These are phyloP conservation scores for Clitarchus hookeri DNA, from an alignment of 2,888 invertebrate species.

Conservation along the genomic window DNA sequence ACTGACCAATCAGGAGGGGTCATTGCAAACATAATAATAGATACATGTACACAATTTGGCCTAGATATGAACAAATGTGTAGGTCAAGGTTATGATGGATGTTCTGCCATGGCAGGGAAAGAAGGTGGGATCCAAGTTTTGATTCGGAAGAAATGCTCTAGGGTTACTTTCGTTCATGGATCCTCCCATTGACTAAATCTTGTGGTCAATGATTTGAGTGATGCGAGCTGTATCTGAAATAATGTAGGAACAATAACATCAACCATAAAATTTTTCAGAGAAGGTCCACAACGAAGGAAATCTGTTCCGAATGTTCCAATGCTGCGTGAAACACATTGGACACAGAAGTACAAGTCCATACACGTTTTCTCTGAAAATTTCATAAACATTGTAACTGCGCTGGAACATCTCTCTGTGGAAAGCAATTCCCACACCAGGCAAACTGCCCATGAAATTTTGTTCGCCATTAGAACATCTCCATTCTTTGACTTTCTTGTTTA, in stretches of 20 bases:
- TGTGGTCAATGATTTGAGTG: constrained; percentile 37
- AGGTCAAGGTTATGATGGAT: constrained; percentile 46
- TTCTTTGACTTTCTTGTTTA: not conserved
- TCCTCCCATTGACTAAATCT: constrained; percentile 44
- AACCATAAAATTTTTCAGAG: constrained; percentile 44
- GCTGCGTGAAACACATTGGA: no score
- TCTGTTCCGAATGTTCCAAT: no score
- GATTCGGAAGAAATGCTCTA: constrained; percentile 16
- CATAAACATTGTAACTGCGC: no score
- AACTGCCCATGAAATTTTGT: not conserved
- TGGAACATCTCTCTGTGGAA: no score
- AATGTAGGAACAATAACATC: constrained; percentile 44
- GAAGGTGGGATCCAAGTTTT: constrained; percentile 42
- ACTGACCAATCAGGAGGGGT: constrained; percentile 35
- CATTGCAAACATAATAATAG: constrained; percentile 39
- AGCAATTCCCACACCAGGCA: not conserved
- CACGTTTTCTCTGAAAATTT: no score
- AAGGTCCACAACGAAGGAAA: constrained; percentile 9
- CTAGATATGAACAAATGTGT: constrained; percentile 40
- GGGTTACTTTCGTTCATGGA: constrained; percentile 41
- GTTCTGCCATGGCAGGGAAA: constrained; percentile 45
- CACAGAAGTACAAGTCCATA: no score
- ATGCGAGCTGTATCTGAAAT: constrained; percentile 44
- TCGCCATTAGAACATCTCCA: not conserved
- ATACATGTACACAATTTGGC: constrained; percentile 35